A percentile compares a stretch with the other conserved stretches of the same genome.
These are phyloP conservation scores for Epinotia demarniana DNA, from an alignment of 2,888 invertebrate genomes.

Conservation along the genomic window DNA sequence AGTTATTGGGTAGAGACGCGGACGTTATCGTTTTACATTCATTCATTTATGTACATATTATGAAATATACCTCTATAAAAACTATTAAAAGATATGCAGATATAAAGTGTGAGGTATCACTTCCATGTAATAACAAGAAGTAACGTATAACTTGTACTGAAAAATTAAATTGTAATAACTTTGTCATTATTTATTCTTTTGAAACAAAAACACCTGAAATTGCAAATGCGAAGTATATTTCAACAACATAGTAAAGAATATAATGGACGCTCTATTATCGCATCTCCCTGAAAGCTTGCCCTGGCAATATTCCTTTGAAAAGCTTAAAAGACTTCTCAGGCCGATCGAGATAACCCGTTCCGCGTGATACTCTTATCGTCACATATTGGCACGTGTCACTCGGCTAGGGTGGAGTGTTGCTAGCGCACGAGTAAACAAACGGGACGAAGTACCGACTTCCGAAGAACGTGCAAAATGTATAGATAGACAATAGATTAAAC, in stretches of 20 bases:
- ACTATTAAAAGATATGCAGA: no score
- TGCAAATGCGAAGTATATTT: not conserved
- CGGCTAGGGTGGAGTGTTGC: conserved; percentile 14
- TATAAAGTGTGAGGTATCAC: no score
- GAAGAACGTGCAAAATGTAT: no score
- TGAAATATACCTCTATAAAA: no score
- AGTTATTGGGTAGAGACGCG: no score
- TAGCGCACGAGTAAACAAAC: not conserved
- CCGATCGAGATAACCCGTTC: conserved; percentile 36
- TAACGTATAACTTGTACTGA: no score
- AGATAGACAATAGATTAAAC: no score
- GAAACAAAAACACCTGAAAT: not conserved
- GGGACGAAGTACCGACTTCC: no score
- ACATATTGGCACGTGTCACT: conserved; percentile 25
- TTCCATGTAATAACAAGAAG: no score
- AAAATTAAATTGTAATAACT: no score
- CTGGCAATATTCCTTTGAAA: conserved; percentile 32
- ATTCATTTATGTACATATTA: no score
- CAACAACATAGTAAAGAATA: conserved; percentile 1
- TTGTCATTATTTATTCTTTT: not conserved
- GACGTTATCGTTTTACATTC: no score
- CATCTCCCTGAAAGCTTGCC: conserved; percentile 30
- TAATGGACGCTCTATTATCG: conserved; percentile 31
- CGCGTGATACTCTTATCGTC: conserved; percentile 36
- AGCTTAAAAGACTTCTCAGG: conserved; percentile 35